Base-by-base conservation (phyloP, 2,888 invertebrate species). In the Phyto melanocephala region DNA sequence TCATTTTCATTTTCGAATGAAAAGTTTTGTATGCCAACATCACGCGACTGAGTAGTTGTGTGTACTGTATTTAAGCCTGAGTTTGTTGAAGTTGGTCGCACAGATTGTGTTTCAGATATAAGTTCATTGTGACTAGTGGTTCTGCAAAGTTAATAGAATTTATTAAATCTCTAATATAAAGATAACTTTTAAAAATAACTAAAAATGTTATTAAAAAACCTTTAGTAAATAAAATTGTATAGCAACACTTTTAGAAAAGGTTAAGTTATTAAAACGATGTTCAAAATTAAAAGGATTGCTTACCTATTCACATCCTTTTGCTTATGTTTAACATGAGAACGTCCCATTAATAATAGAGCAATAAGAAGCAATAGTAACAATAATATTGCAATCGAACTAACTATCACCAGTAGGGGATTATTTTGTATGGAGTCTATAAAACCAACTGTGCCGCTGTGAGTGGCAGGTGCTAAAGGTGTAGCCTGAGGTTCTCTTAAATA, bases 401-500 rank as follows among this genome's bases (percentile, higher is more conserved):
- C 88, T 0, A 89, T 86, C 8, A 91, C 88, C 52, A 91, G 81
- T 0, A 89, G 84, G 11, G 91, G 88, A 85, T 90, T 91, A 47
- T 90, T 87, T 56, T 88, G 89, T 22, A 91, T 86, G 1, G 90
- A 89, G 58, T 89, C 87, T 11, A 89, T 87, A 50, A 91, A 88
- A 0, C 89, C 88, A 1, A 88, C 86, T 0, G 87, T 85, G 0
- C 88, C 86, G 75, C 88, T 89, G 17, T 88, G 88, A 0, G 89
- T 89, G 5, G 91, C 90, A 0, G 91, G 91, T 0, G 91, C 90
- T 74, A 91, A 83, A 1, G 91, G 91, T 5, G 91, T 91, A 2
- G 91, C 91, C 15, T 89, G 90, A 0, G 91, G 91, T 35, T 91
- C 91, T 20, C 89, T 87, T 0, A 91, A 84, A 45, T 91, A 91